These are phyloP conservation scores for Butorides virescens DNA, from an alignment of 2,113 vertebrate species.

Conservation along the genomic window DNA sequence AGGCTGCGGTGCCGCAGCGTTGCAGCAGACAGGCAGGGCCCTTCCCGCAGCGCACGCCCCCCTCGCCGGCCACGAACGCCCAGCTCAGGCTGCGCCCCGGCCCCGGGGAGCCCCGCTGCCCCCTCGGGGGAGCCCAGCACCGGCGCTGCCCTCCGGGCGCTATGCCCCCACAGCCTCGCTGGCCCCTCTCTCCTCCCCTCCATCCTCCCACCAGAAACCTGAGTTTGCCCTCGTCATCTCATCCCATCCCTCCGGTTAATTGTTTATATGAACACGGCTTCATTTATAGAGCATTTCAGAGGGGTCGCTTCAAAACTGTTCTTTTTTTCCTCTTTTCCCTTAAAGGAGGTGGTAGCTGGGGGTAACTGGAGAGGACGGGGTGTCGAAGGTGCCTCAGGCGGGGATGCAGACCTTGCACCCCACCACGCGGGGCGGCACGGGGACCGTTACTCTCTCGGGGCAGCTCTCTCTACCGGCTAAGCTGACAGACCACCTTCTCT, in stretches of 20 bases:
- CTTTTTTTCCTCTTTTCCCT: not conserved
- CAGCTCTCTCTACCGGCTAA: constrained; percentile 13
- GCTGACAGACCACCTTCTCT: constrained; percentile 22
- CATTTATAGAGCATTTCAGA: not conserved
- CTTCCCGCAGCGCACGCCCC: not conserved
- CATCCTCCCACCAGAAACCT: not conserved
- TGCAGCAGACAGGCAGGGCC: not conserved
- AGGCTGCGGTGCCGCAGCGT: fast-evolving
- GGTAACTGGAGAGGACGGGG: not conserved
- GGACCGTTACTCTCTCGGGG: not conserved
- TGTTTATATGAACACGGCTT: not conserved
- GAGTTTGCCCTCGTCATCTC: not conserved
- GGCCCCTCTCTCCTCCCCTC: not conserved
- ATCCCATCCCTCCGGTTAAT: not conserved
- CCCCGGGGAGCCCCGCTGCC: not conserved
- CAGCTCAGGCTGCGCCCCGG: not conserved
- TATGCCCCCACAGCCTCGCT: not conserved
- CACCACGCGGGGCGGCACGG: fast-evolving
- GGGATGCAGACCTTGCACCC: not conserved
- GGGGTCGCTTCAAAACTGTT: not conserved
- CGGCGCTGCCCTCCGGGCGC: not conserved
- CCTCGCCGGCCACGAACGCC: fast-evolving
- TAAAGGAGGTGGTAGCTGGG: not conserved
- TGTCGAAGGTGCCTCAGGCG: not conserved
- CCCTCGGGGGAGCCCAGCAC: not conserved